These are phyloP conservation scores for Anguilla japonica DNA, from an alignment of 2,113 vertebrate genomes.

Conservation along the genomic window DNA sequence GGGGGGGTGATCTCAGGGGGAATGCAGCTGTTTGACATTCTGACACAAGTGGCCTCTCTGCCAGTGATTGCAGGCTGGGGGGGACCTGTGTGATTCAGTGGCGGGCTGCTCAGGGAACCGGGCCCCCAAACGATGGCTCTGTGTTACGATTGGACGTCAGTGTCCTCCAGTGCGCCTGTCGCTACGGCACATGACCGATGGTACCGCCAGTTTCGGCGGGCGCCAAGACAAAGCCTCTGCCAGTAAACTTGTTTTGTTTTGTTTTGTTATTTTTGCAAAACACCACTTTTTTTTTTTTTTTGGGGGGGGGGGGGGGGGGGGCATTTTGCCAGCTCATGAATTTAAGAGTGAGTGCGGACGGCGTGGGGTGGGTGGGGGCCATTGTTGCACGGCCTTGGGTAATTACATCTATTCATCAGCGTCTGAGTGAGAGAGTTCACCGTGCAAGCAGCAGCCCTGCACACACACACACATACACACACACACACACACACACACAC, in stretches of 20 bases:
- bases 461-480: not conserved
- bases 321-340: not conserved
- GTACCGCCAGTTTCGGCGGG: not conserved
- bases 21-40: not conserved
- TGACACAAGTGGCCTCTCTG: constrained; percentile 5
- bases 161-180: too few species aligned
- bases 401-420: not conserved
- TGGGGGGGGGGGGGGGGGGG: not conserved
- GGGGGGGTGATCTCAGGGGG: not conserved
- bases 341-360: not conserved
- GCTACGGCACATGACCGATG: not conserved
- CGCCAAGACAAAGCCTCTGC: not conserved
- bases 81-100: not conserved
- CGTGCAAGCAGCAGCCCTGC: not conserved
- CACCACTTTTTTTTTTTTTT: not conserved
- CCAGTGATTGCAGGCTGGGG: not conserved
- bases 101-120: not conserved
- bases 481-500: too few species aligned
- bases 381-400: not conserved
- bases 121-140: not conserved
- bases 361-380: not conserved
- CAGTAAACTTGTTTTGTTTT: not conserved
- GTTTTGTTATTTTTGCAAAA: not conserved
- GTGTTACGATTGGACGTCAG: not conserved
- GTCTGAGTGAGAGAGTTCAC: not conserved